phyloP scores from a whole-genome alignment of 2,888 invertebrate species.

The Ischnus inquisitorius region DNA sequence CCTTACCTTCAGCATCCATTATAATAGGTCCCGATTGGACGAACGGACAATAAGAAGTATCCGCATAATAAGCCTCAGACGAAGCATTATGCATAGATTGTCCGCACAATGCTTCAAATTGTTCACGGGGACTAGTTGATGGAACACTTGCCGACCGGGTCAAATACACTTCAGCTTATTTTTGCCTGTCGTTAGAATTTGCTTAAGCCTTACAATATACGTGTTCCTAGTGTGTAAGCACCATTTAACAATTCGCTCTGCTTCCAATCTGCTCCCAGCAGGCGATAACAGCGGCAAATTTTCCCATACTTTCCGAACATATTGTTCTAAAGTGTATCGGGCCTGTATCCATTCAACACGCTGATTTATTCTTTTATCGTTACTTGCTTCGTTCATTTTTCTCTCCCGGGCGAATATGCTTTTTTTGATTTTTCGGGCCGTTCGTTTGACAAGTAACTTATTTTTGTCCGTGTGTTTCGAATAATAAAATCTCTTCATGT shows the following conservation, averaged over 20 bases:
- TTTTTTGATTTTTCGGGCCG: too few species aligned
- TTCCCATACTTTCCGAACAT: conserved; percentile 11
- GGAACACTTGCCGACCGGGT: conserved; percentile 10
- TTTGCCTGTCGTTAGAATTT: conserved; percentile 15
- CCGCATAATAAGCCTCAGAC: neutral
- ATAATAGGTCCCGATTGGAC: neutral
- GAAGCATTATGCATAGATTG: conserved; percentile 3
- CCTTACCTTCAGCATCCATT: neutral
- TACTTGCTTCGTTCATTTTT: too few species aligned
- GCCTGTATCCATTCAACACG: neutral
- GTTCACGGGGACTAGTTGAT: neutral
- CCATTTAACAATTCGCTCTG: conserved; percentile 39
- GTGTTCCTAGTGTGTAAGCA: neutral
- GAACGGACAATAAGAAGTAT: neutral
- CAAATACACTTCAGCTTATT: conserved; percentile 27
- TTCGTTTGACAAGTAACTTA: too few species aligned
- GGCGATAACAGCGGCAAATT: neutral
- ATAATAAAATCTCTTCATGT: too few species aligned
- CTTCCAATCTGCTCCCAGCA: conserved; percentile 19
- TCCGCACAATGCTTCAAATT: conserved; percentile 15
- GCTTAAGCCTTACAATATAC: neutral
- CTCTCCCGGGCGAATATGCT: too few species aligned
- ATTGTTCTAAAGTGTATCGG: conserved; percentile 11
- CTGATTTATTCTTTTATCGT: too few species aligned
- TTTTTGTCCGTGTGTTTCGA: too few species aligned